Conservation (phyloP, 2,113 vertebrate genomes). For the Phoenicopterus ruber region DNA sequence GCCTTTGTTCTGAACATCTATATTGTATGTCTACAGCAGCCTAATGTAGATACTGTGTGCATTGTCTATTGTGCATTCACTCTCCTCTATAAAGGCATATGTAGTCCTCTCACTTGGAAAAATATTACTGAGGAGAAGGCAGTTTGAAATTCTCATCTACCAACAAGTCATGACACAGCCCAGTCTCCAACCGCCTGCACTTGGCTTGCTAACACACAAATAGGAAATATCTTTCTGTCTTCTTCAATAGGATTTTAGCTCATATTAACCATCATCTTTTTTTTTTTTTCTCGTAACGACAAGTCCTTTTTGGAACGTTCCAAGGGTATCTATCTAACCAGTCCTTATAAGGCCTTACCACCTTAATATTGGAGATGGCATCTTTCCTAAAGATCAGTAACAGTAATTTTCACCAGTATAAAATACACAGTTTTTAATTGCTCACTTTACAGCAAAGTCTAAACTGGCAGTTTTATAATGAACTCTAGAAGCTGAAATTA, state of each 20-base stretch:
- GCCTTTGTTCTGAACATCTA: not conserved
- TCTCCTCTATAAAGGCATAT: not conserved
- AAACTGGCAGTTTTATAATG: not conserved
- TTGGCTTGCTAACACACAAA: slow-evolving; percentile 23
- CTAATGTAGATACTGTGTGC: not conserved
- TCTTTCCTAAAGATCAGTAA: not conserved
- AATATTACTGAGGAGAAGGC: not conserved
- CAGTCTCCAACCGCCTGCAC: not conserved
- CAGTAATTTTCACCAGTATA: not conserved
- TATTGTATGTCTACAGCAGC: not conserved
- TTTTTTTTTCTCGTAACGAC: not conserved
- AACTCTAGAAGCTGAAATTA: not conserved
- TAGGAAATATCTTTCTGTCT: not conserved
- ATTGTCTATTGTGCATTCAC: not conserved
- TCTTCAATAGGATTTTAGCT: slow-evolving; percentile 19
- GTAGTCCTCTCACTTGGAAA: not conserved
- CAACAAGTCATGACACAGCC: slow-evolving; percentile 40
- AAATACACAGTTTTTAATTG: not conserved
- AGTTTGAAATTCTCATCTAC: slow-evolving; percentile 28
- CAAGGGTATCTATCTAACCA: not conserved
- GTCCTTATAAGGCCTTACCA: not conserved
- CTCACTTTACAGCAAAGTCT: not conserved
- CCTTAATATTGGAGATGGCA: not conserved
- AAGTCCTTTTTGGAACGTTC: not conserved
- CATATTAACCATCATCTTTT: not conserved